phyloP scores from a whole-genome alignment of 2,888 invertebrate genomes.

The Steinernema carpocapsae region DNA sequence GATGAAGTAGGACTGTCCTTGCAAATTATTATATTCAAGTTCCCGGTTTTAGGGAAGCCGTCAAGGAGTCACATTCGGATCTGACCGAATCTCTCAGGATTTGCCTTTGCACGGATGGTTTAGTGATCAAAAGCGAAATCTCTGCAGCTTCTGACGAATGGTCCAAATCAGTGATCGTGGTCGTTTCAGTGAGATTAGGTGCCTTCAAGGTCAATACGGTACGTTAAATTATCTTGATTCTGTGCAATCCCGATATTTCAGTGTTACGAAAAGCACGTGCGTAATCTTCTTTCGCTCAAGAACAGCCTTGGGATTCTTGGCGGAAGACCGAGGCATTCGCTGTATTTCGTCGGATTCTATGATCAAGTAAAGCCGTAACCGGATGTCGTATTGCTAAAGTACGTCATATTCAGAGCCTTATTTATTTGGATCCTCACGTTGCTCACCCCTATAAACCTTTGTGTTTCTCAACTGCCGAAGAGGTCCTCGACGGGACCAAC shows the following conservation, averaged over 20 bases:
- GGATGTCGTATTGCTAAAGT: background rate
- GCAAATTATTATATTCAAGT: background rate
- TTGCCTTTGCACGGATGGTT: slow-evolving; percentile 51
- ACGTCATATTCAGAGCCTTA: slow-evolving; percentile 74
- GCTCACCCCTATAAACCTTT: slow-evolving; percentile 78
- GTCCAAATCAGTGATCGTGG: slow-evolving; percentile 55
- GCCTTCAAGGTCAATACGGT: slow-evolving; percentile 57
- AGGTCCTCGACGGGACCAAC: slow-evolving; percentile 14
- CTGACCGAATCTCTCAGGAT: slow-evolving; percentile 44
- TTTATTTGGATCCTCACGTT: slow-evolving; percentile 91
- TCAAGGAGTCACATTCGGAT: slow-evolving; percentile 46
- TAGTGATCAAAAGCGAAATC: slow-evolving; percentile 48
- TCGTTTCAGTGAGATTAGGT: slow-evolving; percentile 58
- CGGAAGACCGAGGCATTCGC: slow-evolving; percentile 87
- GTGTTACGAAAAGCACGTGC: slow-evolving; percentile 41
- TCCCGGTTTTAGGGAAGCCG: slow-evolving; percentile 50
- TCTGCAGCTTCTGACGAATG: slow-evolving; percentile 53
- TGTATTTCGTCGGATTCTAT: slow-evolving; percentile 91
- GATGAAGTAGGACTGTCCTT: slow-evolving; percentile 34
- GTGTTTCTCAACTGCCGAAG: slow-evolving; percentile 35
- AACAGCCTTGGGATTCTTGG: slow-evolving; percentile 89
- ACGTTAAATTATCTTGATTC: background rate
- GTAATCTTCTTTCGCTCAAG: slow-evolving; percentile 41
- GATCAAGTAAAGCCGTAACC: slow-evolving; percentile 61
- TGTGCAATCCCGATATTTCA: no score